Conservation (phyloP, 2,113 vertebrate species). For the Brienomyrus longianalis region DNA sequence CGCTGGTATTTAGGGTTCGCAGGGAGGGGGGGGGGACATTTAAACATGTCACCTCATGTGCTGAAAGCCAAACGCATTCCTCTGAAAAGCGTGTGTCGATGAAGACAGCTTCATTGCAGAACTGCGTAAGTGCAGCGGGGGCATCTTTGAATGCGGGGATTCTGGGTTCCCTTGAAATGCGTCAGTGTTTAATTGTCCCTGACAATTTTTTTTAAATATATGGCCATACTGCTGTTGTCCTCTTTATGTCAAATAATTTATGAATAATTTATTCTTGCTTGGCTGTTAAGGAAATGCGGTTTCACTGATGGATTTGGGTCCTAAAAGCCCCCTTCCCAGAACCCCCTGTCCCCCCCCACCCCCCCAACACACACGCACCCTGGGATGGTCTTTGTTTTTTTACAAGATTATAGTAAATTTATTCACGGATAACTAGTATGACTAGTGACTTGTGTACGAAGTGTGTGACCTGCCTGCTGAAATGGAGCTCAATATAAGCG, state of each 20-base stretch:
- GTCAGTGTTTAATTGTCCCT: not conserved
- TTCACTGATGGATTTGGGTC: slow-evolving; percentile 47
- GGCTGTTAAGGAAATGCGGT: slow-evolving; percentile 42
- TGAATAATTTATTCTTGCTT: slow-evolving; percentile 19
- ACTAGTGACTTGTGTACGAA: not conserved
- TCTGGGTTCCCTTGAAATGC: not conserved
- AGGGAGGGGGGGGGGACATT: slow-evolving; percentile 34
- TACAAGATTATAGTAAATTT: slow-evolving; percentile 52
- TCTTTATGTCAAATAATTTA: slow-evolving; percentile 43
- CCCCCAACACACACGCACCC: not conserved
- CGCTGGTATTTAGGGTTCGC: slow-evolving; percentile 36
- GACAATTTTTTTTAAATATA: not conserved
- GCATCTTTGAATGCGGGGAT: not conserved
- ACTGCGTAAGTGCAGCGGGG: slow-evolving; percentile 8
- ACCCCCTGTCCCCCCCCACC: not conserved
- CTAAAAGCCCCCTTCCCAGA: slow-evolving; percentile 32
- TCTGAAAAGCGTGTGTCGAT: slow-evolving; percentile 30
- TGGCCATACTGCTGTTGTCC: not conserved
- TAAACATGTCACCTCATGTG: slow-evolving; percentile 51
- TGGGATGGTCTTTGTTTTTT: slow-evolving; percentile 55
- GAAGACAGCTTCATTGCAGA: not conserved
- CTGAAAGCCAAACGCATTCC: slow-evolving; percentile 41
- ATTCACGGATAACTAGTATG: not conserved
- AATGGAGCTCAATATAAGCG: not conserved
- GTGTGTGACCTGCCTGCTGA: not conserved